Evolutionary conservation across 2,113 vertebrate species (phyloP).

Genomic region (Kryptolebias marmoratus): DNA sequence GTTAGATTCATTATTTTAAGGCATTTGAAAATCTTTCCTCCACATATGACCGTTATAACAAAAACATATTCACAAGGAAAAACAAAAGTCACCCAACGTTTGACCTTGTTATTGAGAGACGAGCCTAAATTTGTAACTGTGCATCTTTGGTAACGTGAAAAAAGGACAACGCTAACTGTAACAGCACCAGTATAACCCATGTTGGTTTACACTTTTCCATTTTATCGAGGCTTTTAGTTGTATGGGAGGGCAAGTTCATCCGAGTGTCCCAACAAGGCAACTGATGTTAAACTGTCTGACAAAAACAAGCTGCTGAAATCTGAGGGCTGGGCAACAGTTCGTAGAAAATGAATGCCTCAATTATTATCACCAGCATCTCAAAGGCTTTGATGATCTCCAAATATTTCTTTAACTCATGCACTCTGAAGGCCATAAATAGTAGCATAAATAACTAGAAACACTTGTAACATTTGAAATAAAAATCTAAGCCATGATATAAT

Average conservation of each 20-base stretch:
- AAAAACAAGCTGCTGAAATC: slow-evolving; percentile 30
- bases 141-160: slow-evolving; percentile 25
- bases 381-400: neutral
- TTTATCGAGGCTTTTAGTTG: slow-evolving; percentile 54
- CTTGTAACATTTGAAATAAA: slow-evolving; percentile 18
- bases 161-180: slow-evolving; percentile 3
- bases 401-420: slow-evolving; percentile 5
- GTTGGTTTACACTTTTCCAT: slow-evolving; percentile 45
- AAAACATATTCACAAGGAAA: slow-evolving; percentile 6
- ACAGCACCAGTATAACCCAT: slow-evolving; percentile 59
- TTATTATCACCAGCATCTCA: slow-evolving; percentile 38
- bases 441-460: slow-evolving; percentile 28
- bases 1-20: slow-evolving; percentile 41
- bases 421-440: slow-evolving; percentile 45
- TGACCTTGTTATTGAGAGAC: slow-evolving; percentile 9
- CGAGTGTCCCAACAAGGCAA: slow-evolving; percentile 32
- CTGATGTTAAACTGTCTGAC: slow-evolving; percentile 28
- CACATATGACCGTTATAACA: slow-evolving; percentile 15
- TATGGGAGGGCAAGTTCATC: slow-evolving; percentile 39
- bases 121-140: neutral
- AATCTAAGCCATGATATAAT: slow-evolving; percentile 19
- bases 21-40: slow-evolving; percentile 31
- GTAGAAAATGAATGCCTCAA: slow-evolving; percentile 31
- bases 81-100: slow-evolving; percentile 6
- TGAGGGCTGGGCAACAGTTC: slow-evolving; percentile 14